Base-by-base conservation (phyloP, 2,888 invertebrate genomes). In the Drosophila suboccidentalis region DNA sequence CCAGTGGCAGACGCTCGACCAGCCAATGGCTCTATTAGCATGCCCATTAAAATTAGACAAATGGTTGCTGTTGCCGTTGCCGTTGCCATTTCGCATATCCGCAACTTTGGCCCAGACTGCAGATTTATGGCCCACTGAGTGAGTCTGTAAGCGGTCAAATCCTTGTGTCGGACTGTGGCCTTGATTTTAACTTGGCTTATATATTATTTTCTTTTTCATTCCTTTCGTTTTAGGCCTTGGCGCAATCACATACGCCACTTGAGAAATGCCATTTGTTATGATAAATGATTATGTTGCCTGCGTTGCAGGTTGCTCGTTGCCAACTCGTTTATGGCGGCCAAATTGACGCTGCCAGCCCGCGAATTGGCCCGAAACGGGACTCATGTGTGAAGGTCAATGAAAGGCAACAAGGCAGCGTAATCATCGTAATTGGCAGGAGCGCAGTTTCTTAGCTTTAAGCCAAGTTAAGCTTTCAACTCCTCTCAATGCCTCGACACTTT, bases 1-100 rank as follows among this genome's bases (percentile, higher is more conserved):
- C 65, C 76, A 38, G 29, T 58, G 71, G 65, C 70, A 34, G 54
- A 43, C 41, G 51, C 53, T 43, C 61, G 69, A 60, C 71, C 68
- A 72, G 83, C 75, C 77, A 78, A 87, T 78, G 86, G 78, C 89
- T 87, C 90, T 90, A 87, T 90, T 90, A 87, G 90, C 90, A 88
- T 90, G 89, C 76, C 90, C 90, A 87, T 90, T 87, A 90, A 88
- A 87, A 88, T 88, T 87, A 87, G 87, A 87, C 87, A 87, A 87
- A 87, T 87, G 87, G 90, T 80, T 72, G 86, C 88, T 71, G 71
- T 74, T 82, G 80, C 76, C 75, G 13, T 17, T 55, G 80, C 76
- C n/a, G 13, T 22, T 44, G 59, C 69, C 54, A 71, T 82, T 83
- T 87, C 82, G 82, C 83, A 86, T 85, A 87, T 86, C 84, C 86